Evolutionary conservation across 2,113 vertebrate genomes (phyloP).

Genomic region (Oryzias woworae): DNA sequence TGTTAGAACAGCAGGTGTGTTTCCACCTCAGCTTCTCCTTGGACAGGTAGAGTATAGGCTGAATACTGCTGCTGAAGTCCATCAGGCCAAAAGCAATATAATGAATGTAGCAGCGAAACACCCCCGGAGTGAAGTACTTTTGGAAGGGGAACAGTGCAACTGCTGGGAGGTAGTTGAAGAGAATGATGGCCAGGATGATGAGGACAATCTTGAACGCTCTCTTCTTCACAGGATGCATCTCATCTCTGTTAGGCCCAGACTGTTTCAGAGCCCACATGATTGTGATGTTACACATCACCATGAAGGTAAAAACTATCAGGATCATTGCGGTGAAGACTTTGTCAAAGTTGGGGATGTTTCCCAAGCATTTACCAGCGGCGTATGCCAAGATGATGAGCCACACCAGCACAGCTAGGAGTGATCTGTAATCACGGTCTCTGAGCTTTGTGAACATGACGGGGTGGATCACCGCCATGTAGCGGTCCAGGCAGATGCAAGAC

Average conservation of each 20-base stretch:
- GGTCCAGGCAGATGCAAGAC: constrained; percentile 79
- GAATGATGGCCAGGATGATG: constrained; percentile 76
- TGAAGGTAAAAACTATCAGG: constrained; percentile 65
- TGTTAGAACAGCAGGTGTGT: constrained; percentile 37
- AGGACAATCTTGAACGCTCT: constrained; percentile 79
- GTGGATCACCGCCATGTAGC: constrained; percentile 77
- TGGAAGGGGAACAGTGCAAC: constrained; percentile 79
- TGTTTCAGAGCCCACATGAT: constrained; percentile 69
- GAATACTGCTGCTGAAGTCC: constrained; percentile 81
- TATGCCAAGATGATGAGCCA: constrained; percentile 74
- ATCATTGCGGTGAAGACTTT: constrained; percentile 75
- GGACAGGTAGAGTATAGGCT: constrained; percentile 77
- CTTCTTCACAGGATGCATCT: constrained; percentile 79
- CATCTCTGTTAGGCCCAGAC: constrained; percentile 65
- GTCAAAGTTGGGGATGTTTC: constrained; percentile 60
- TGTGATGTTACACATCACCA: constrained; percentile 75
- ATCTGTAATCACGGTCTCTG: constrained; percentile 66
- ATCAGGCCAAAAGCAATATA: constrained; percentile 73
- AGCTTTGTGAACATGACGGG: constrained; percentile 74
- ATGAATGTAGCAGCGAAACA: constrained; percentile 72
- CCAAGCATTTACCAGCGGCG: constrained; percentile 55
- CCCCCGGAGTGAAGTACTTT: constrained; percentile 53
- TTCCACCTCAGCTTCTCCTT: constrained; percentile 51
- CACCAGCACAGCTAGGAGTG: constrained; percentile 36
- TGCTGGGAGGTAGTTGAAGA: constrained; percentile 78